These are phyloP conservation scores for Sebastes fasciatus DNA, from an alignment of 2,113 vertebrate genomes.

Conservation along the genomic window DNA sequence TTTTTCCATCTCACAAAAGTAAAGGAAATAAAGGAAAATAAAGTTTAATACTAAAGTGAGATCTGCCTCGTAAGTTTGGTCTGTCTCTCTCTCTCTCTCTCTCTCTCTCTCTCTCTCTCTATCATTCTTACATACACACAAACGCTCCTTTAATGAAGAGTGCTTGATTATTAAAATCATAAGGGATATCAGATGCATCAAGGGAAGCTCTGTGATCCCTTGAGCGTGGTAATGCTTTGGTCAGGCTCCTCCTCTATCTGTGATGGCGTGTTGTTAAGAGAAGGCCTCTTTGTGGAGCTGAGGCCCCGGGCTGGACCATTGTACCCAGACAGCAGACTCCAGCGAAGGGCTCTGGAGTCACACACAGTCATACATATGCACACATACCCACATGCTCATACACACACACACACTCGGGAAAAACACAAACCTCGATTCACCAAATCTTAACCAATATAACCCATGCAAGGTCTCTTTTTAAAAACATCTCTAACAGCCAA, in stretches of 20 bases:
- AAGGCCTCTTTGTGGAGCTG: constrained; percentile 81
- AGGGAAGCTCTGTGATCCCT: constrained; percentile 74
- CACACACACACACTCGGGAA: constrained; percentile 35
- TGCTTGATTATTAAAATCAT: constrained; percentile 73
- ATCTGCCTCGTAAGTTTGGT: constrained; percentile 41
- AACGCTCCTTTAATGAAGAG: constrained; percentile 51
- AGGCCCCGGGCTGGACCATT: constrained; percentile 76
- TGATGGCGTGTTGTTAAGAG: constrained; percentile 76
- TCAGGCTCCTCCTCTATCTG: constrained; percentile 77
- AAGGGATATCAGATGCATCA: constrained; percentile 80
- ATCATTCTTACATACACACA: constrained; percentile 5
- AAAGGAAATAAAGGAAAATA: constrained; percentile 87
- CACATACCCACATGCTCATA: constrained; percentile 56
- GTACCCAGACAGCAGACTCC: constrained; percentile 79
- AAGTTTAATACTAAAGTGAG: constrained; percentile 84
- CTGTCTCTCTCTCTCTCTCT: constrained; percentile 12
- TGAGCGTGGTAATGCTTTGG: constrained; percentile 79
- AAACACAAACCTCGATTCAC: constrained; percentile 51
- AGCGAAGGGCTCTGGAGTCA: constrained; percentile 70
- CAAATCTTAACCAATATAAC: constrained; percentile 36
- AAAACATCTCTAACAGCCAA: not conserved
- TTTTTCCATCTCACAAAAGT: constrained; percentile 85
- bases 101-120: not conserved
- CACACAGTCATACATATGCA: constrained; percentile 73
- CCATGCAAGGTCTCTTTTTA: not conserved